Evolutionary conservation across 2,888 invertebrate genomes (phyloP).

Genomic region (Epiperipatus broadwayi): DNA sequence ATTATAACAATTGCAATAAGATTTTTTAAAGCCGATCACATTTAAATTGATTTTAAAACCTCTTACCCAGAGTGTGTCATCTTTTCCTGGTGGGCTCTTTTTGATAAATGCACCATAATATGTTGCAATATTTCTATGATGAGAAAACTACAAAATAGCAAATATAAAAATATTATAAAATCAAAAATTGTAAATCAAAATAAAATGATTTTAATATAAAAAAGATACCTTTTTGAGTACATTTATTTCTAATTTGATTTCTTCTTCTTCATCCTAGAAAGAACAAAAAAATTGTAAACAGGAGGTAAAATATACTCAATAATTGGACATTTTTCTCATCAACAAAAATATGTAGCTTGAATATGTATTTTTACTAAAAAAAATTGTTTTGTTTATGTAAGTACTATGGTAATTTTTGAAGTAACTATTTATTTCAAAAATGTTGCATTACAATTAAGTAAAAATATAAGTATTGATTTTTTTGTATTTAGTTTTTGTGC

Average conservation of each 20-base stretch:
- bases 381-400: no score
- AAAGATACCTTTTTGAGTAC: constrained; percentile 66
- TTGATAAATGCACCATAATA: constrained; percentile 99
- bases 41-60: not conserved
- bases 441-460: no score
- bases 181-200: not conserved
- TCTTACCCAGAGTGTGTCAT: constrained; percentile 83
- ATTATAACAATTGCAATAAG: not conserved
- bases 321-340: no score
- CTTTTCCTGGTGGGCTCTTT: constrained; percentile 93
- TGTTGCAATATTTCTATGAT: constrained; percentile 97
- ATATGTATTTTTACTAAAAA: no score
- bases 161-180: constrained; percentile 22
- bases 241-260: constrained; percentile 98
- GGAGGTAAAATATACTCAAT: no score
- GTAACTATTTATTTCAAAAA: no score
- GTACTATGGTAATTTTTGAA: no score
- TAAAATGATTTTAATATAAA: constrained; percentile 12
- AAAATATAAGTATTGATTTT: no score
- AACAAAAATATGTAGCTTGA: no score
- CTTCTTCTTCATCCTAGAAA: constrained; percentile 85
- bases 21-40: constrained; percentile 8
- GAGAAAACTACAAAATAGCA: constrained; percentile 53
- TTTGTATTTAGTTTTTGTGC: no score
- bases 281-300: constrained; percentile 17